phyloP scores from a whole-genome alignment of 2,888 invertebrate species.

The Dynastes maya region DNA sequence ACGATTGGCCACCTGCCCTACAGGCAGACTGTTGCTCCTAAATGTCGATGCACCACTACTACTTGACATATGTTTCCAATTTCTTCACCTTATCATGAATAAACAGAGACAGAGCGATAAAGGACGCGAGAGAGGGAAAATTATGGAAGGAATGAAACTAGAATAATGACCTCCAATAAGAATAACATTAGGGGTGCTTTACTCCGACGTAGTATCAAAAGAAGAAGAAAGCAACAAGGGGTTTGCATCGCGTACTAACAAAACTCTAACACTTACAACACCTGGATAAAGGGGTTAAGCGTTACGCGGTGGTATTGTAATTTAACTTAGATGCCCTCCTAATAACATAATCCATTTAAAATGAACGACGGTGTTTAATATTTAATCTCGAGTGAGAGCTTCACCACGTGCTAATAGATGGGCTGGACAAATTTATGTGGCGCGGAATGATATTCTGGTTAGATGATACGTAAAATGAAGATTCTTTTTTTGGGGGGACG shows the following conservation, averaged over 20 bases:
- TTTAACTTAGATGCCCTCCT: constrained; percentile 46
- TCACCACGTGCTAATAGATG: constrained; percentile 27
- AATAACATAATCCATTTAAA: constrained; percentile 50
- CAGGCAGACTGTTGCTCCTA: constrained; percentile 29
- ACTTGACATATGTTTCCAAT: constrained; percentile 63
- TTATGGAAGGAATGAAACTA: constrained; percentile 29
- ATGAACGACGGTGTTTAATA: constrained; percentile 32
- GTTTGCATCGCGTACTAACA: constrained; percentile 24
- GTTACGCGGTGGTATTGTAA: constrained; percentile 47
- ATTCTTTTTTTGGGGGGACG: background rate
- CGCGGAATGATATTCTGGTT: background rate
- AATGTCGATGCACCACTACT: constrained; percentile 58
- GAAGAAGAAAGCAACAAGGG: constrained; percentile 8
- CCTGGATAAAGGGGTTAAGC: constrained; percentile 50
- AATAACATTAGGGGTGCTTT: constrained; percentile 57
- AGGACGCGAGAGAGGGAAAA: constrained; percentile 57
- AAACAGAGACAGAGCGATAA: constrained; percentile 46
- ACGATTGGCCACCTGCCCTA: constrained; percentile 60
- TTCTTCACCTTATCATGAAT: constrained; percentile 61
- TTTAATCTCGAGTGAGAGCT: constrained; percentile 24
- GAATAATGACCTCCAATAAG: constrained; percentile 54
- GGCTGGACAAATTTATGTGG: constrained; percentile 14
- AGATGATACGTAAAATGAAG: background rate
- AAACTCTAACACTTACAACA: constrained; percentile 36
- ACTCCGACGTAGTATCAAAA: constrained; percentile 33